Base-by-base conservation (phyloP, 2,797 vertebrate genomes). In the Sebastes steindachneri region DNA sequence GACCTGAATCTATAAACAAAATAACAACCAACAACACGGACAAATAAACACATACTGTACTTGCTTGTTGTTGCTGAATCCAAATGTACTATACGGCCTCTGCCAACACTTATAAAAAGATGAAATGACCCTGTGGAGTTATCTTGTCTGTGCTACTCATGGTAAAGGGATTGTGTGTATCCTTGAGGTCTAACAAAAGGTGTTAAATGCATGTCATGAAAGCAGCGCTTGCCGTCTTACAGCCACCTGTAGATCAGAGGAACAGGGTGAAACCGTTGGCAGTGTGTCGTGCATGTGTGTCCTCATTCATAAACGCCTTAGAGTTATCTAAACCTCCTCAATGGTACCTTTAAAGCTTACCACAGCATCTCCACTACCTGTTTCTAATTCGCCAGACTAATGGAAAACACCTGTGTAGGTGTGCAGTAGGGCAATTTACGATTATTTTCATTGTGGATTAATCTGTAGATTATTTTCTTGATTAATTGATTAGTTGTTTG, bases 201-300 rank as follows among this genome's bases (percentile, higher is more conserved):
- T 41, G 37, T 41, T 41, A 14, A 41, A 41, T 41, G 5, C 37
- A 41, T 41, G 37, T 41, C 14, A 41, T 15, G 37, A 41, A 41
- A 41, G 37, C 37, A 41, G 37, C 0, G 14, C 37, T 41, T 41
- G 37, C 0, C 37, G 14, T 21, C 11, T 51, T 7, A 3, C 41
- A 28, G 23, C 53, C 35, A 53, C 37, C 51, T 53, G 73, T 65
- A 25, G 71, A 51, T 58, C 63, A 8, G 26, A 54, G 29, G 45
- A 15, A 6, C 0, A 28, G 19, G 29, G 14, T 58, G 12, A 74
- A 62, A 60, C 23, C 17, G 15, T 45, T 14, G 23, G 14, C 58
- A 51, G 66, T 69, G 65, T 48, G 28, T 28, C 9, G 7, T 5
- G 14, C 5, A 5, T 55, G 29, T 25, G 51, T 26, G 9, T 68